Evolutionary conservation across 2,797 vertebrate genomes (phyloP).

Genomic region (Dallia pectoralis): DNA sequence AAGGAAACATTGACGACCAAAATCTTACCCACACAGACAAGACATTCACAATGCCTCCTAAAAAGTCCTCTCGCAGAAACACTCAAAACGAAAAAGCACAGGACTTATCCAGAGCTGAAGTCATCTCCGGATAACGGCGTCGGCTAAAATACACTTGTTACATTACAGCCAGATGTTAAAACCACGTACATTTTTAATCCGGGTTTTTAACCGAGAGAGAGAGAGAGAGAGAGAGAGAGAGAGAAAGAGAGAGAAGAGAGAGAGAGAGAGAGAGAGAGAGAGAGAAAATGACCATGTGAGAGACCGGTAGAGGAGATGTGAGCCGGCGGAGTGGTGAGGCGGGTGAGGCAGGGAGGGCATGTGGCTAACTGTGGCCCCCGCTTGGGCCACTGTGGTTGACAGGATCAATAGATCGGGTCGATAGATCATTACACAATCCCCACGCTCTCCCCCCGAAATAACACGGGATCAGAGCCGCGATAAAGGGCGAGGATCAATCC

Average conservation of each 20-base stretch:
- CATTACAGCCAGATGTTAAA: conserved; percentile 62
- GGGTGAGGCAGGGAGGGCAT: conserved; percentile 5
- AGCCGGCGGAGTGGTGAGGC: conserved; percentile 27
- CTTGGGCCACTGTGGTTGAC: conserved; percentile 65
- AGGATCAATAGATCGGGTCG: conserved; percentile 66
- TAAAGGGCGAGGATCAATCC: conserved; percentile 69
- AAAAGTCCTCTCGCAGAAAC: conserved; percentile 37
- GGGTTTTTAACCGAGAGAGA: conserved; percentile 27
- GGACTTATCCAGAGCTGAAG: conserved; percentile 33
- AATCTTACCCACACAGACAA: not conserved
- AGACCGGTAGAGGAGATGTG: conserved; percentile 24
- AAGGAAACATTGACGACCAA: not conserved
- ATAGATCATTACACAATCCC: conserved; percentile 79
- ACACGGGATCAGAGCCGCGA: conserved; percentile 73
- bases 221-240: conserved; percentile 38
- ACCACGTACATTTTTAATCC: conserved; percentile 59
- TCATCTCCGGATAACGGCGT: conserved; percentile 29
- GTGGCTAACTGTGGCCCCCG: conserved; percentile 43
- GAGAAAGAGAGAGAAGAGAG: no score
- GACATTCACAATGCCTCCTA: conserved; percentile 10
- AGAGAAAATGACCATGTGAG: not conserved
- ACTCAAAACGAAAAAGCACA: conserved; percentile 6
- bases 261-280: conserved; percentile 17
- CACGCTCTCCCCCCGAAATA: conserved; percentile 65
- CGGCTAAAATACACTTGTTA: conserved; percentile 43